These are phyloP conservation scores for Amblyornis subalaris DNA, from an alignment of 2,113 vertebrate genomes.

Conservation along the genomic window DNA sequence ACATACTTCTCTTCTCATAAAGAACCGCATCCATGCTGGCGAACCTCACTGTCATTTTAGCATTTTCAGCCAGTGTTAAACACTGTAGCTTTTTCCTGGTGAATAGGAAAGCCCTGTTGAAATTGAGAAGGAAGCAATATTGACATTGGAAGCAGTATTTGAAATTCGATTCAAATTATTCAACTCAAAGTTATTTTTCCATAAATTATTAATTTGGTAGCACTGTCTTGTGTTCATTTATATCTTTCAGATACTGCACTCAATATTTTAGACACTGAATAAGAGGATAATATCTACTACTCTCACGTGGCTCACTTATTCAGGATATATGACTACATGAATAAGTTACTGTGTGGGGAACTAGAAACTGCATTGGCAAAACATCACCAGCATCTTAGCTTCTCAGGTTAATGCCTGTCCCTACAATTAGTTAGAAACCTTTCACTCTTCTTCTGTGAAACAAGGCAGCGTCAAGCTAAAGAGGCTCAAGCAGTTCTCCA, in stretches of 20 bases:
- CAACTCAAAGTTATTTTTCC: not conserved
- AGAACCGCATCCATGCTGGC: not conserved
- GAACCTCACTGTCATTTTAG: not conserved
- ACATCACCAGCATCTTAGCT: not conserved
- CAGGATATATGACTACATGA: not conserved
- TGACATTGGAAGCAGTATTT: not conserved
- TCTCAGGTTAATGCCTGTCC: not conserved
- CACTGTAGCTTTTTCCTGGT: slow-evolving; percentile 45
- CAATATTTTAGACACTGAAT: not conserved
- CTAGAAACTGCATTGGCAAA: not conserved
- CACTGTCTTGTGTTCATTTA: not conserved
- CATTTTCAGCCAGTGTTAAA: slow-evolving; percentile 52
- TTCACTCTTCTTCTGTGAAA: not conserved
- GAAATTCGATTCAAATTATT: not conserved
- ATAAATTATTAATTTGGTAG: not conserved
- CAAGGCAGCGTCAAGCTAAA: not conserved
- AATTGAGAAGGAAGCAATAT: not conserved
- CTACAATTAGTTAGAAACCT: not conserved
- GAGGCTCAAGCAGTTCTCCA: not conserved
- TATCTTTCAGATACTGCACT: not conserved
- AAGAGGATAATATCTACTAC: not conserved
- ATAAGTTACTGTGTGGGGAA: not conserved
- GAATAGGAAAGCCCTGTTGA: slow-evolving; percentile 57
- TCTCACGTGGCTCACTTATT: not conserved
- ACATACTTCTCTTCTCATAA: slow-evolving; percentile 60